Evolutionary conservation across 1,140 invertebrate species (phyloP).

Genomic region (Temnothorax curvispinosus): DNA sequence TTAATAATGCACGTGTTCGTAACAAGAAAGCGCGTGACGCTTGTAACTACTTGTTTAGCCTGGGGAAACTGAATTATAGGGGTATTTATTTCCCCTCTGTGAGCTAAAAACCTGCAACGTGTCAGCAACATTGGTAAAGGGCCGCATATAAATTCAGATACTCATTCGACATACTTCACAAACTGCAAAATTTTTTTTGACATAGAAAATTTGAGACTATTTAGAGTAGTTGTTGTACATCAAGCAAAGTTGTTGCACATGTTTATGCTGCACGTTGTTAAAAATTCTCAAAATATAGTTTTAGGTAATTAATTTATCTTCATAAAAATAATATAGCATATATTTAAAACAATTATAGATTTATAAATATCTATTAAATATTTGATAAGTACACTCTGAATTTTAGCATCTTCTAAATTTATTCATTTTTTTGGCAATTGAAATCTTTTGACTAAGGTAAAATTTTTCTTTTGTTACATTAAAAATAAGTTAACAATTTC

Average conservation of each 20-base stretch:
- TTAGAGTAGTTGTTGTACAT: background rate
- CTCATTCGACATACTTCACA: background rate
- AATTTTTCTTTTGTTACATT: background rate
- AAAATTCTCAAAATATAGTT: background rate
- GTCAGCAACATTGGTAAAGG: background rate
- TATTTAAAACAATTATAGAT: background rate
- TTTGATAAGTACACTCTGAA: background rate
- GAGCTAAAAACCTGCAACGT: background rate
- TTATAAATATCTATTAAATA: background rate
- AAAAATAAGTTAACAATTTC: background rate
- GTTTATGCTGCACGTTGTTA: background rate
- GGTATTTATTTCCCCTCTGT: background rate
- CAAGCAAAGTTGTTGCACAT: background rate
- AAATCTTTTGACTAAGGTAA: background rate
- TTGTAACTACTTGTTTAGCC: background rate
- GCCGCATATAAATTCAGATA: background rate
- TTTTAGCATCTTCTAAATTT: background rate
- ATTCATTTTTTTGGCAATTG: background rate
- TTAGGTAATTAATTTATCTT: background rate
- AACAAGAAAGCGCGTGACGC: background rate
- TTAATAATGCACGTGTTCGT: background rate
- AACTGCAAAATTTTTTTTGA: background rate
- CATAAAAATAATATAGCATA: background rate
- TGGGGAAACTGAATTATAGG: background rate
- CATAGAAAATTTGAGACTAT: background rate